Base-by-base conservation (phyloP, 2,113 vertebrate genomes). In the Dicrurus megarhynchus region DNA sequence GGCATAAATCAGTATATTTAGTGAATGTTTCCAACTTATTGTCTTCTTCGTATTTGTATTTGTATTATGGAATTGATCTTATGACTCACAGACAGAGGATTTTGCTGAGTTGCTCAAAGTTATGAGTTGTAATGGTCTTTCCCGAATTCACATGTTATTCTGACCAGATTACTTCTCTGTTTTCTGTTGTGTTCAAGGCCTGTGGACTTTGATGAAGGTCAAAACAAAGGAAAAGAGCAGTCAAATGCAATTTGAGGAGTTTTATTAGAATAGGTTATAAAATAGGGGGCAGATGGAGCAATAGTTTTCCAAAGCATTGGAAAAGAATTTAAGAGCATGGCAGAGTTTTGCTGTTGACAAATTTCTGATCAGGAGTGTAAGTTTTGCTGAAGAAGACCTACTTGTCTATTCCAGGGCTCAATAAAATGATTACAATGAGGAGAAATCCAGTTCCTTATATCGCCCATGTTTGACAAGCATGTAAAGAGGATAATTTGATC, bases 1-100 rank as follows among this genome's bases (percentile, higher is more conserved):
- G 57, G 60, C 14, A 85, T 91, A 90, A 93, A 93, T 94, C 86
- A 78, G 49, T 86, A 69, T 65, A 71, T 91, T 95, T 93, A 88
- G 65, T 76, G 47, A 93, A 63, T 70, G 18, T 21, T 94, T 97
- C 84, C 69, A 81, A 10, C 33, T 57, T 91, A 84, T 59, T 96
- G 60, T 84, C 39, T 21, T 87, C 26, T 81, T 79, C 46, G 7
- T 84, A 20, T 23, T 81, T 63, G 42, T 74, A 27, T 64, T 85
- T 44, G 27, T 86, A 22, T 79, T 85, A 33, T 27, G 73, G 44
- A 95, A 71, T 78, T 93, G 35, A 60, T 93, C 41, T 90, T 44
- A 67, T 7, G 3, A 74, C 32, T 90, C 55, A 28, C 30, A 84
- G 86, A 42, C n/a, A 42, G 1, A 41, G 13, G 42, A 20, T 90